Evolutionary conservation across 2,113 vertebrate species (phyloP).

Genomic region (Rhabdornis inornatus): DNA sequence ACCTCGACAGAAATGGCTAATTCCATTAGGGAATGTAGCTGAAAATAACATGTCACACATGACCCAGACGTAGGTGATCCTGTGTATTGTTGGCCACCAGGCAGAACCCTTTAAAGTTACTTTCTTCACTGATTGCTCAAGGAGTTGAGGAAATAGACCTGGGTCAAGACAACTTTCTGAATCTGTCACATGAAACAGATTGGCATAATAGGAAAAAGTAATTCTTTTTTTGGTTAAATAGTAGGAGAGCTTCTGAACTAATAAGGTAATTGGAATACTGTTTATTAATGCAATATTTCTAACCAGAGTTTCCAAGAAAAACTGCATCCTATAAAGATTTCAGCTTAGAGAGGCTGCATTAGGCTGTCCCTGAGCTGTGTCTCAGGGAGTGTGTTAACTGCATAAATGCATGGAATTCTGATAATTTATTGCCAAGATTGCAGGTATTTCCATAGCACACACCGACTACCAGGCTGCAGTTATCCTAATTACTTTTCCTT

Average conservation of each 20-base stretch:
- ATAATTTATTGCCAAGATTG: neutral
- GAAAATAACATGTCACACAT: neutral
- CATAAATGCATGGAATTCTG: neutral
- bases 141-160: neutral
- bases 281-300: neutral
- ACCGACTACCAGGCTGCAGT: rapidly evolving
- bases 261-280: neutral
- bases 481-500: neutral
- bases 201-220: neutral
- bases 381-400: neutral
- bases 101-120: neutral
- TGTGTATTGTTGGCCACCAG: neutral
- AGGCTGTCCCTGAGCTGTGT: neutral
- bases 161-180: neutral
- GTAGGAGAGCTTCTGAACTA: neutral
- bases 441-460: neutral
- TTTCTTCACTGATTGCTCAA: neutral
- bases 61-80: neutral
- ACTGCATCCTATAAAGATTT: rapidly evolving
- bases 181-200: neutral
- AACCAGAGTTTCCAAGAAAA: neutral
- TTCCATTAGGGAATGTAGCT: rapidly evolving
- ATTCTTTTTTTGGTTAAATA: neutral
- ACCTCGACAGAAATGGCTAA: neutral
- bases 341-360: neutral